Base-by-base conservation (phyloP, 2,113 vertebrate genomes). In the Melanotaenia duboulayi region DNA sequence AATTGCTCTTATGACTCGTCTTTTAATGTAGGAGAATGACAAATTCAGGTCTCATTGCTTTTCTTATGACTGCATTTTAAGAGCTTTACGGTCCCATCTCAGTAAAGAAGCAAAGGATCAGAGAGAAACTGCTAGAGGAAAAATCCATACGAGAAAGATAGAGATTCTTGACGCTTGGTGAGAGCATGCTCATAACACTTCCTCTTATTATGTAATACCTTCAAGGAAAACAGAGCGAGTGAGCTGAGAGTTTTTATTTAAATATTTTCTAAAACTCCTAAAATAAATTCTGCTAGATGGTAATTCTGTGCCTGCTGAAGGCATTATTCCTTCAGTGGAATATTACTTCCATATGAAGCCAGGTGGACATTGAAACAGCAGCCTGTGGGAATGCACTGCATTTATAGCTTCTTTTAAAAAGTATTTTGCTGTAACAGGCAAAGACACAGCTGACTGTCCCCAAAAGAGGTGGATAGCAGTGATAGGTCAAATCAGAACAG, bases 311-410 rank as follows among this genome's bases (percentile, higher is more conserved):
- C 64, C 60, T 59, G 69, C 71, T 73, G 65, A 63, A 82, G 67
- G 66, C 78, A 71, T 80, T 73, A 56, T 78, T 79, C 72, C 71
- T 60, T 66, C 72, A 62, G 66, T 58, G 9, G 65, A 59, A 76
- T 83, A 76, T 81, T 75, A 49, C 71, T 55, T 78, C 50, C 20
- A 60, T 44, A 57, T 66, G 54, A 78, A 85, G 75, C 69, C 56
- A 70, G 1, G 55, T 69, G 66, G 37, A 74, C 57, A 23, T 55
- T 61, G 50, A 83, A 71, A 85, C 22, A 48, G 58, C 56, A 74
- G 73, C 74, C 65, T 20, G 57, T 57, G 72, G 52, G 61, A 54
- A 54, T 72, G 16, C 65, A 20, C 11, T 61, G 42, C 57, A 71
- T 80, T 76, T 51, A 55, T 54, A 39, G 58, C 71, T 64, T 68